Evolutionary conservation across 2,888 invertebrate species (phyloP).

Genomic region (Synanthedon formicaeformis): DNA sequence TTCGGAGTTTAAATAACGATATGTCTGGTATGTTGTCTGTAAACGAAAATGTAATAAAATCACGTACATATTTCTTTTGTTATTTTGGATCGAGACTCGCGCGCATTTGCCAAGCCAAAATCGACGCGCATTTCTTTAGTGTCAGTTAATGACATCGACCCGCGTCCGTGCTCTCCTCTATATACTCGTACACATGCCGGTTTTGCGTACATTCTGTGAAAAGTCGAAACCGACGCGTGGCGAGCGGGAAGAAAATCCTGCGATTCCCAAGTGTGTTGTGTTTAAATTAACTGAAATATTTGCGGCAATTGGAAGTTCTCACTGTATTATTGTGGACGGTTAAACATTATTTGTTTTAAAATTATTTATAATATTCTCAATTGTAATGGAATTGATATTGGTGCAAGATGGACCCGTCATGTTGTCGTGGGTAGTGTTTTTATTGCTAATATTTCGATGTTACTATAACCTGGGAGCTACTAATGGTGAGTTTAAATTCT

Average conservation of each 20-base stretch:
- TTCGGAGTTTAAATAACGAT: neutral
- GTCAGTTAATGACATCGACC: slow-evolving; percentile 59
- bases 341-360: neutral
- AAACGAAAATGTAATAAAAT: slow-evolving; percentile 1
- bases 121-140: slow-evolving; percentile 47
- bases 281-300: too few relatives aligned
- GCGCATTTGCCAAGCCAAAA: slow-evolving; percentile 55
- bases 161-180: slow-evolving; percentile 39
- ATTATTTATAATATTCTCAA: neutral
- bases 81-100: slow-evolving; percentile 39
- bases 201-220: slow-evolving; percentile 19
- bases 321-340: neutral
- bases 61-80: slow-evolving; percentile 31
- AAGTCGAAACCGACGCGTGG: slow-evolving; percentile 4
- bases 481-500: too few relatives aligned
- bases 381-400: slow-evolving; percentile 14
- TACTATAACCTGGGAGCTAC: slow-evolving; percentile 44
- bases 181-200: slow-evolving; percentile 16
- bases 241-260: neutral
- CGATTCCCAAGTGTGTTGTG: too few relatives aligned
- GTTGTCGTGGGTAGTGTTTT: slow-evolving; percentile 57
- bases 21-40: neutral
- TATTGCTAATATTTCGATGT: slow-evolving; percentile 53
- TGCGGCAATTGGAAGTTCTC: neutral
- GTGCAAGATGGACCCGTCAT: slow-evolving; percentile 57